Conservation (phyloP, 2,888 invertebrate species). For the Chrysolina oricalcia region DNA sequence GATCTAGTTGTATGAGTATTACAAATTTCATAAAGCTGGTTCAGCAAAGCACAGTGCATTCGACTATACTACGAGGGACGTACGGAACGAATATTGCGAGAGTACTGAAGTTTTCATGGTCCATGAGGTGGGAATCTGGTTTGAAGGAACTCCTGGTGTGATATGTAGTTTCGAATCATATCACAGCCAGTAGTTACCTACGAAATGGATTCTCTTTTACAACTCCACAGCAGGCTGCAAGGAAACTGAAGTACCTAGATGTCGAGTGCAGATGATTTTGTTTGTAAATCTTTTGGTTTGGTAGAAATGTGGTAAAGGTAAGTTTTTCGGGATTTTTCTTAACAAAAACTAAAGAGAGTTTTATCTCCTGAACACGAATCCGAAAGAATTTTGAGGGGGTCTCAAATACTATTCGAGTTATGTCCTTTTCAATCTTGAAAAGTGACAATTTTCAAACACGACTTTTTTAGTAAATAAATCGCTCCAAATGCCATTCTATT, state of each 20-base stretch:
- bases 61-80: conserved; percentile 64
- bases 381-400: too few relatives aligned
- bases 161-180: conserved; percentile 70
- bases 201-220: conserved; percentile 68
- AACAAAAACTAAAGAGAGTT: too few relatives aligned
- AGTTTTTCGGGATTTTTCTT: too few relatives aligned
- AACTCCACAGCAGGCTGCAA: conserved; percentile 7
- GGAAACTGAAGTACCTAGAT: neutral
- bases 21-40: conserved; percentile 71
- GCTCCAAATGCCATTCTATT: too few relatives aligned
- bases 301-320: too few relatives aligned
- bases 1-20: conserved; percentile 72
- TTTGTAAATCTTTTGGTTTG: neutral
- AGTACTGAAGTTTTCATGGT: neutral
- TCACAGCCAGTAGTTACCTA: conserved; percentile 74
- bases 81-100: neutral
- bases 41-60: conserved; percentile 72
- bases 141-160: conserved; percentile 73
- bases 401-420: too few relatives aligned
- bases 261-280: neutral
- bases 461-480: too few relatives aligned
- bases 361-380: too few relatives aligned
- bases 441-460: too few relatives aligned
- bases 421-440: too few relatives aligned
- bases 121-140: conserved; percentile 66